Evolutionary conservation across 2,113 vertebrate genomes (phyloP).

Genomic region (Serinus canaria): DNA sequence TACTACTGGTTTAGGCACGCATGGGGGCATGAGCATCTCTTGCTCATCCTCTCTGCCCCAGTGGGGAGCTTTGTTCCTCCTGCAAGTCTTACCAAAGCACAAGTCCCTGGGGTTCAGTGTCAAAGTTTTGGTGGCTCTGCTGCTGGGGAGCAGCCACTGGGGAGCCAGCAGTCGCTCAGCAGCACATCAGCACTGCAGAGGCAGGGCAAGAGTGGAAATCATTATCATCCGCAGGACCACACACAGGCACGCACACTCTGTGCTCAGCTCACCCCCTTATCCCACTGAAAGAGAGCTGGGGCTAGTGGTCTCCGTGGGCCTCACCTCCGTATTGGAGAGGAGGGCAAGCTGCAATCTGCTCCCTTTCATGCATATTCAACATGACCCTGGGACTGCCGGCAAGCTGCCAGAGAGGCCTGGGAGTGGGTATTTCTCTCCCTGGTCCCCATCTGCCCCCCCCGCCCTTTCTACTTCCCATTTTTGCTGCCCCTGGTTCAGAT

Average conservation of each 20-base stretch:
- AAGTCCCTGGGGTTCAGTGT: neutral
- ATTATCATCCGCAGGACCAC: slow-evolving; percentile 39
- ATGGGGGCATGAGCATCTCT: accelerated
- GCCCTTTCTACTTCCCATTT: neutral
- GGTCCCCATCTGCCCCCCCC: neutral
- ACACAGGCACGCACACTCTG: slow-evolving; percentile 27
- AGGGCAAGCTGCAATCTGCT: slow-evolving; percentile 45
- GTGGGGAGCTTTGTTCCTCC: neutral
- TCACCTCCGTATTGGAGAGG: slow-evolving; percentile 33
- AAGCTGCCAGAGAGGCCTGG: slow-evolving; percentile 34
- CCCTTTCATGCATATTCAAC: slow-evolving; percentile 57
- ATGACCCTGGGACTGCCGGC: neutral
- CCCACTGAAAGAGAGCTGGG: slow-evolving; percentile 37
- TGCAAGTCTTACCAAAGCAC: neutral
- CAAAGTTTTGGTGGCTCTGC: neutral
- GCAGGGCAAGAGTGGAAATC: slow-evolving; percentile 43
- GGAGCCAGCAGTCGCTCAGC: neutral
- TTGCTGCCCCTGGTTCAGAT: neutral
- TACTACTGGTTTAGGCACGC: neutral
- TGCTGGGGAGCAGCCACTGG: accelerated
- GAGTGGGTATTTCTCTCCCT: neutral
- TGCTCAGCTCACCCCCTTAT: slow-evolving; percentile 47
- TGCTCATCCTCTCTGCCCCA: neutral
- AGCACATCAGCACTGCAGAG: neutral
- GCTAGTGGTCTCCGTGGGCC: neutral